phyloP scores from a whole-genome alignment of 2,797 vertebrate species.

The Notolepis coatsorum region DNA sequence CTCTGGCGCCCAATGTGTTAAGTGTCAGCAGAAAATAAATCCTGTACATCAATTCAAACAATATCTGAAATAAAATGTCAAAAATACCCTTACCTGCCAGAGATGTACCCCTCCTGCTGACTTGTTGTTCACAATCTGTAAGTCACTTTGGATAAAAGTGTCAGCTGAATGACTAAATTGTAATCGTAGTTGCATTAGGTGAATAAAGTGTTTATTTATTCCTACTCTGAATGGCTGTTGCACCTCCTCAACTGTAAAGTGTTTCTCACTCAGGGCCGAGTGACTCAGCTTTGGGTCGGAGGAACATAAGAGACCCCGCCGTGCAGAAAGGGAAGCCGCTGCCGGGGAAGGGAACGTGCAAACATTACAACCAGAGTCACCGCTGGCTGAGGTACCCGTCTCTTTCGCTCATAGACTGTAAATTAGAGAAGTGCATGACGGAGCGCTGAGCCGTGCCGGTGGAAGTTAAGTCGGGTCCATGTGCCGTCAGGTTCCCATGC shows the following conservation, averaged over 20 bases:
- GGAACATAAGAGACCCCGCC: constrained; percentile 74
- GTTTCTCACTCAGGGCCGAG: constrained; percentile 56
- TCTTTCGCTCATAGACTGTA: background rate
- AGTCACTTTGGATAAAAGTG: too few relatives aligned
- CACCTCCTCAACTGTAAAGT: background rate
- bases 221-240: background rate
- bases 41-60: too few relatives aligned
- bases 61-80: too few relatives aligned
- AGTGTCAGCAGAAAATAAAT: too few relatives aligned
- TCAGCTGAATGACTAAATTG: too few relatives aligned
- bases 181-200: too few relatives aligned
- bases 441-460: background rate
- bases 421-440: background rate
- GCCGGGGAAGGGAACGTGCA: constrained; percentile 83
- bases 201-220: too few relatives aligned
- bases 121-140: too few relatives aligned
- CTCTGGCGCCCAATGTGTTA: too few relatives aligned
- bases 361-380: constrained; percentile 85
- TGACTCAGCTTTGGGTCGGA: constrained; percentile 31
- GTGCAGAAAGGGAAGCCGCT: constrained; percentile 86
- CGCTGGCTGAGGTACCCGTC: constrained; percentile 84
- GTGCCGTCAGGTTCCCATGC: constrained; percentile 81
- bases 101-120: too few relatives aligned
- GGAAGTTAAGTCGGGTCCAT: background rate
- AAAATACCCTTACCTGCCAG: too few relatives aligned